phyloP scores from a whole-genome alignment of 2,797 vertebrate species.

The Artibeus jamaicensis region DNA sequence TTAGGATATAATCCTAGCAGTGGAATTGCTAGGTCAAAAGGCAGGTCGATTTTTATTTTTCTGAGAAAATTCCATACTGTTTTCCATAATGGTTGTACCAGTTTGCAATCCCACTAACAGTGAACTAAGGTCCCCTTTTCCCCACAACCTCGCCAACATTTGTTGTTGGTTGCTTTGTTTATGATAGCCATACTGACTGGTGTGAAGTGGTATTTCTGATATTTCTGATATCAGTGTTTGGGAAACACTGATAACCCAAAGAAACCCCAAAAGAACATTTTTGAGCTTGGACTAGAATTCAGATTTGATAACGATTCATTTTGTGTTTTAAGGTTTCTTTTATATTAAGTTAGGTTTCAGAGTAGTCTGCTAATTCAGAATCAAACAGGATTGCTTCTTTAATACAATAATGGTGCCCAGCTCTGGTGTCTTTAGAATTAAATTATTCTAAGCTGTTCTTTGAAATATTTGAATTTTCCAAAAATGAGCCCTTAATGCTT shows the following conservation, averaged over 20 bases:
- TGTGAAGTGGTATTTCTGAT: too few species aligned
- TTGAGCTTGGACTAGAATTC: background rate
- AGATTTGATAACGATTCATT: background rate
- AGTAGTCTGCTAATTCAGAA: background rate
- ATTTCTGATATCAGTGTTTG: too few species aligned
- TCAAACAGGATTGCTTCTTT: constrained; percentile 1
- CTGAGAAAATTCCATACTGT: too few species aligned
- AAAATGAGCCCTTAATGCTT: background rate
- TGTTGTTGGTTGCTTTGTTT: too few species aligned
- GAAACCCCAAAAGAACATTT: constrained; percentile 4
- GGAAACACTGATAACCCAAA: background rate
- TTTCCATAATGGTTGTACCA: too few species aligned
- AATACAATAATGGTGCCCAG: background rate
- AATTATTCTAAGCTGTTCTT: background rate
- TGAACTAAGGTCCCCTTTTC: too few species aligned
- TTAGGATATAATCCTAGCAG: too few species aligned
- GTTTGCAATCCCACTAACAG: too few species aligned
- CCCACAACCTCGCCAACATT: too few species aligned
- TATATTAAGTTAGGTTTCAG: constrained; percentile 9
- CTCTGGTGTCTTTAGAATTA: background rate
- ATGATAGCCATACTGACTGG: too few species aligned
- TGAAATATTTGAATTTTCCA: constrained; percentile 10
- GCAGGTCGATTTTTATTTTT: too few species aligned
- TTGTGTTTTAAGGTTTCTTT: constrained; percentile 24
- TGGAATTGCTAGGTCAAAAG: too few species aligned